Evolutionary conservation across 2,888 invertebrate species (phyloP).

Genomic region (Leptothorax acervorum): DNA sequence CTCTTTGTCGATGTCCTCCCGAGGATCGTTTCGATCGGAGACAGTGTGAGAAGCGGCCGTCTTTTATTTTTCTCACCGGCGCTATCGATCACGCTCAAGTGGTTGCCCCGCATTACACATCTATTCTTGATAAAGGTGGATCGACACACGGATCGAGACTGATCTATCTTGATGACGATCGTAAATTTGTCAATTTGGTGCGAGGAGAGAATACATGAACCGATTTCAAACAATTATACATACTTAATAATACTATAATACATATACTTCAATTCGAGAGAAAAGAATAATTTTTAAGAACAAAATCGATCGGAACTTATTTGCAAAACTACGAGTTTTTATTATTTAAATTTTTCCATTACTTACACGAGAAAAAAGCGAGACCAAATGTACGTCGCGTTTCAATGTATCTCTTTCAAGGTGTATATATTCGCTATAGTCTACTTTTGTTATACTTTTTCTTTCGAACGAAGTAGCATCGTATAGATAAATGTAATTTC

Average conservation of each 20-base stretch:
- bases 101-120: constrained; percentile 42
- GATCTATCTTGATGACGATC: constrained; percentile 22
- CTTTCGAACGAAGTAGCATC: not conserved
- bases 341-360: not conserved
- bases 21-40: constrained; percentile 42
- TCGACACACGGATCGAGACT: constrained; percentile 27
- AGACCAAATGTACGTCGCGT: not conserved
- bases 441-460: not conserved
- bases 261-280: not conserved
- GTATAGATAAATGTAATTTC: constrained; percentile 2
- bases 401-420: not conserved
- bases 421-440: not conserved
- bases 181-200: constrained; percentile 8
- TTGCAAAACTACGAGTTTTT: not conserved
- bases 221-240: not conserved
- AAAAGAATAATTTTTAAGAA: not conserved
- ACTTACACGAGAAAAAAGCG: not conserved
- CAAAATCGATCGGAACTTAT: not conserved
- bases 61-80: constrained; percentile 41
- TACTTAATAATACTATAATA: not conserved
- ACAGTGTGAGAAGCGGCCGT: not conserved
- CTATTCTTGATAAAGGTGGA: constrained; percentile 40
- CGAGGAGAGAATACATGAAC: not conserved
- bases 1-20: constrained; percentile 55
- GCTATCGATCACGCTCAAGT: constrained; percentile 41